These are phyloP conservation scores for Caenorhabditis latens DNA, from an alignment of 1,140 invertebrate species.

Conservation along the genomic window DNA sequence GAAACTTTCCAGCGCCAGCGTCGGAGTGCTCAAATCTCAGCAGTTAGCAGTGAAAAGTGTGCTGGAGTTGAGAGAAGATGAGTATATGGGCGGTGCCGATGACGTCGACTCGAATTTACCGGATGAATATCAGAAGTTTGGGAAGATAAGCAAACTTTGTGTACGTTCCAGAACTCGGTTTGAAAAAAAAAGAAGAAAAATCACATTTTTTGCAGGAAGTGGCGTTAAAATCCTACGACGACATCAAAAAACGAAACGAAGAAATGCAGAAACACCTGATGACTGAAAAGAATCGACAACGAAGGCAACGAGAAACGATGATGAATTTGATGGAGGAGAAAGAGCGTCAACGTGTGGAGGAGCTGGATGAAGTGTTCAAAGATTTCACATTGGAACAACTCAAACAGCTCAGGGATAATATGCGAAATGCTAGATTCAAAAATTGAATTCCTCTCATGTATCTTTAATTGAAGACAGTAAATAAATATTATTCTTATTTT, in stretches of 20 bases:
- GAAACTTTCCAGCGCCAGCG: background rate
- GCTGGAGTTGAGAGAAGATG: conserved; percentile 36
- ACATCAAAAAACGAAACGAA: conserved; percentile 28
- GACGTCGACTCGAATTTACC: background rate
- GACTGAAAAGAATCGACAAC: background rate
- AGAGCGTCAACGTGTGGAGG: conserved; percentile 10
- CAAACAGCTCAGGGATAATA: background rate
- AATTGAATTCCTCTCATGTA: background rate
- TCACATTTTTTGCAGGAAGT: conserved; percentile 3
- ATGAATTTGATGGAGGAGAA: conserved; percentile 10
- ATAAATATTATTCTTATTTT: no score
- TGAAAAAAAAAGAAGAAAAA: no score
- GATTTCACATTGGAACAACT: conserved; percentile 28
- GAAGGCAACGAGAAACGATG: background rate
- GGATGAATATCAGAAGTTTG: conserved; percentile 8
- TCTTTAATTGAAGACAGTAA: no score
- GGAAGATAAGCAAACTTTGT: conserved; percentile 39
- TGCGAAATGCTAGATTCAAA: background rate
- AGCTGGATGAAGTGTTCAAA: conserved; percentile 17
- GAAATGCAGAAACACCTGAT: conserved; percentile 20
- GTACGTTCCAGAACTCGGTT: background rate
- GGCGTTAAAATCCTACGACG: background rate
- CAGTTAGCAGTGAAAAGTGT: conserved; percentile 43
- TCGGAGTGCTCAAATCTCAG: conserved; percentile 26
- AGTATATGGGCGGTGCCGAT: conserved; percentile 2